Percentiles rank a stretch among this genome's conserved stretches.
Conservation (phyloP, 2,888 invertebrate genomes). For the Tinea pellionella region DNA sequence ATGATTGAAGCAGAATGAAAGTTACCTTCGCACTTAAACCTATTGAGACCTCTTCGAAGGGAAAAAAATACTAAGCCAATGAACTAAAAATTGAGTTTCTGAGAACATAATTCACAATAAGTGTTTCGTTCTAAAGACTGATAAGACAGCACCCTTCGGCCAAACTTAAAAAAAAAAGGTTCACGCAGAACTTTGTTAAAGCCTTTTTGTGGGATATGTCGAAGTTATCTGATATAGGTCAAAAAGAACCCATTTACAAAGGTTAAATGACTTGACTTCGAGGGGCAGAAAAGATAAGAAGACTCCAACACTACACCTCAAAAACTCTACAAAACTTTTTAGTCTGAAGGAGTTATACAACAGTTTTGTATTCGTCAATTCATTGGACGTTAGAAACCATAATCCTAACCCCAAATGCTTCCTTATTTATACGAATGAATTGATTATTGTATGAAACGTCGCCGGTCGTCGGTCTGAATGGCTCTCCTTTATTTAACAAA, state of each 20-base stretch:
- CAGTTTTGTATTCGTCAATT: neutral
- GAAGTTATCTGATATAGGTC: conserved; percentile 37
- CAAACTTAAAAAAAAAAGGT: conserved; percentile 24
- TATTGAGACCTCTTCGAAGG: neutral
- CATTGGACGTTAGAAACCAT: neutral
- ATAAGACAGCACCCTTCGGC: conserved; percentile 46
- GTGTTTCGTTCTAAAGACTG: conserved; percentile 35
- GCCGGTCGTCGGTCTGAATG: neutral
- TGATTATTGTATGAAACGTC: neutral
- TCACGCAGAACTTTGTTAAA: conserved; percentile 36
- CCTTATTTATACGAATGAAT: neutral
- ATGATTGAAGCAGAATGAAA: neutral
- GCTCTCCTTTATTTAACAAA: neutral
- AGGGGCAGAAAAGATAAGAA: conserved; percentile 2
- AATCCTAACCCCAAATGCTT: neutral
- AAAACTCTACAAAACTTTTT: neutral
- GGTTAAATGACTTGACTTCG: conserved; percentile 14
- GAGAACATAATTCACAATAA: conserved; percentile 53
- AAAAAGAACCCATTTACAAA: conserved; percentile 16
- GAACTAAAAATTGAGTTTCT: neutral
- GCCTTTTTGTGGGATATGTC: conserved; percentile 40
- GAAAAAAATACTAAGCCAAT: neutral
- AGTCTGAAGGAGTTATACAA: neutral
- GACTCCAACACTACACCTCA: neutral
- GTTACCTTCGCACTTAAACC: neutral